Evolutionary conservation across 2,888 invertebrate genomes (phyloP).

Genomic region (Folsomia manolachei): DNA sequence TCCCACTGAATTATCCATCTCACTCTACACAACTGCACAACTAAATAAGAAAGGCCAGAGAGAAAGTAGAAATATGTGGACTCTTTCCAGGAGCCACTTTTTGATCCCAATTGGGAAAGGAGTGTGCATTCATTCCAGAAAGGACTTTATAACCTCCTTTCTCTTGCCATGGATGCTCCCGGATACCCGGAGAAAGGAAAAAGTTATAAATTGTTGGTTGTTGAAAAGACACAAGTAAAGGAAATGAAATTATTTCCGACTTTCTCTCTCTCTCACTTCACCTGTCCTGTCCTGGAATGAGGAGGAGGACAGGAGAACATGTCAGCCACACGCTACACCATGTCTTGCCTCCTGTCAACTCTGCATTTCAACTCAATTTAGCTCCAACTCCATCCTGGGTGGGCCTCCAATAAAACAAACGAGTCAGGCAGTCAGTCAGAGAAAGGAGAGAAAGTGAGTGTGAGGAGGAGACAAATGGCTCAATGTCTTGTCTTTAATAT

Average conservation of each 20-base stretch:
- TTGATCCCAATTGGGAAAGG: too few species aligned
- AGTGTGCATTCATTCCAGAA: too few species aligned
- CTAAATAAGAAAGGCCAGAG: too few species aligned
- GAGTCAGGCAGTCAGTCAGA: not conserved
- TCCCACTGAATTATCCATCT: conserved; percentile 45
- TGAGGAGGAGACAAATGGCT: not conserved
- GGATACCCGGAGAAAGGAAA: too few species aligned
- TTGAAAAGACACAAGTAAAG: conserved; percentile 6
- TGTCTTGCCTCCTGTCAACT: not conserved
- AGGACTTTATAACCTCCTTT: too few species aligned
- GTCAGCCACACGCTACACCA: not conserved
- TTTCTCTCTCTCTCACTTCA: not conserved
- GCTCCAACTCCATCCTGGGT: not conserved
- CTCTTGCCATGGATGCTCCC: too few species aligned
- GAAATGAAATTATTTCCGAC: conserved; percentile 14
- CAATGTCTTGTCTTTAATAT: too few species aligned
- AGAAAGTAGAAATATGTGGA: too few species aligned
- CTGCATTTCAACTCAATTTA: not conserved
- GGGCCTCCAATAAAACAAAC: not conserved
- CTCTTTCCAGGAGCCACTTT: too few species aligned
- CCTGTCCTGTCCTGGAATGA: not conserved
- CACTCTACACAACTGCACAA: too few species aligned
- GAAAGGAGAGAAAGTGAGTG: not conserved
- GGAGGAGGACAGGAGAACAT: not conserved
- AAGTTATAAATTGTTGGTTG: too few species aligned